phyloP scores from a whole-genome alignment of 2,888 invertebrate genomes.

The Helicoverpa assulta region DNA sequence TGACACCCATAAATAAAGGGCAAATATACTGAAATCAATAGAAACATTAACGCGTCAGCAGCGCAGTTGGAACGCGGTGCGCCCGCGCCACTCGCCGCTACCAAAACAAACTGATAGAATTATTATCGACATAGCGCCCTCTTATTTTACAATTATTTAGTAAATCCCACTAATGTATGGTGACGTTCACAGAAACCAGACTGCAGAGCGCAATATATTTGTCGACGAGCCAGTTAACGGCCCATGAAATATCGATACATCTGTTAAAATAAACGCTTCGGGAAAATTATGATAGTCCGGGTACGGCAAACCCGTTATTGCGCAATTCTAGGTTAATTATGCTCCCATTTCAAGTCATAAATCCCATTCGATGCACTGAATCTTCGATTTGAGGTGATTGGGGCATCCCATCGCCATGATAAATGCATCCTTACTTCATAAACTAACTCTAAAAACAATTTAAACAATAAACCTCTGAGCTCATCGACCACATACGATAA shows the following conservation, averaged over 20 bases:
- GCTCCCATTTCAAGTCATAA: conserved; percentile 40
- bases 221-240: conserved; percentile 71
- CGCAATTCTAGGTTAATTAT: conserved; percentile 52
- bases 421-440: conserved; percentile 15
- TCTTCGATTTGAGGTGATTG: background rate
- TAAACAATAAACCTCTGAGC: background rate
- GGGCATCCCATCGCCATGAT: conserved; percentile 4
- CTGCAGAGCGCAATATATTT: conserved; percentile 71
- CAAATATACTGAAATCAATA: conserved; percentile 67
- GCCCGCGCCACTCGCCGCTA: conserved; percentile 58
- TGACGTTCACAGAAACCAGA: conserved; percentile 83
- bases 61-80: conserved; percentile 62
- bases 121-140: conserved; percentile 72
- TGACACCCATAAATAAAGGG: conserved; percentile 72
- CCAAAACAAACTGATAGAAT: conserved; percentile 79
- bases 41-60: conserved; percentile 70
- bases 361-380: conserved; percentile 17
- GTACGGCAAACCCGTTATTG: conserved; percentile 47
- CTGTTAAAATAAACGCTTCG: conserved; percentile 78
- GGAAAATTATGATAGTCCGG: conserved; percentile 68
- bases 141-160: conserved; percentile 79
- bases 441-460: conserved; percentile 3
- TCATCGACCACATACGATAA: background rate
- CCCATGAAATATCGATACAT: conserved; percentile 70
- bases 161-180: conserved; percentile 80